Percentiles rank a stretch among this genome's conserved stretches.
Evolutionary conservation across 2,113 vertebrate genomes (phyloP).

Genomic region (Myiozetetes cayanensis): DNA sequence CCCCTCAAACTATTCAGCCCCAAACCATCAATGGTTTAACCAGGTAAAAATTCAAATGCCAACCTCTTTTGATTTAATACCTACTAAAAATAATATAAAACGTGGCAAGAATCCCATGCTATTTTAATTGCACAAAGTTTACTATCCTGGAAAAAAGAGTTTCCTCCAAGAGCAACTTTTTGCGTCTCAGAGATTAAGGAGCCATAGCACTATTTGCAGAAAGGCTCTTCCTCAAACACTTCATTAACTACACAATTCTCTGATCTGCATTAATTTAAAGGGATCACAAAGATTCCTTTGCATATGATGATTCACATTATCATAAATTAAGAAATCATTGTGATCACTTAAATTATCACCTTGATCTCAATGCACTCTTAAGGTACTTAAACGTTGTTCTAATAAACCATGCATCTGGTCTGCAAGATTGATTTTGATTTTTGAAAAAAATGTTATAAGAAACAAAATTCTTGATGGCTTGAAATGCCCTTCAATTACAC

Average conservation of each 20-base stretch:
- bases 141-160: neutral
- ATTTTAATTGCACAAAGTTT: neutral
- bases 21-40: neutral
- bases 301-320: slow-evolving; percentile 19
- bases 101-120: neutral
- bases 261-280: slow-evolving; percentile 16
- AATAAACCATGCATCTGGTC: neutral
- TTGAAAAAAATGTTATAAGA: slow-evolving; percentile 1
- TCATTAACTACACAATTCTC: slow-evolving; percentile 29
- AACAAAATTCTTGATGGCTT: slow-evolving; percentile 31
- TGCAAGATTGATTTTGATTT: neutral
- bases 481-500: slow-evolving; percentile 43
- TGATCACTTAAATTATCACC: slow-evolving; percentile 26
- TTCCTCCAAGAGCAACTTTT: neutral
- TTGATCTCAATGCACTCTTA: neutral
- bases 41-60: neutral
- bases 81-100: neutral
- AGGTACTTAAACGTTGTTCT: slow-evolving; percentile 18
- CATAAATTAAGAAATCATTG: slow-evolving; percentile 20
- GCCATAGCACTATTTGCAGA: slow-evolving; percentile 27
- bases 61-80: neutral
- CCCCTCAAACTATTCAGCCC: neutral
- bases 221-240: slow-evolving; percentile 34
- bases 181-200: slow-evolving; percentile 13
- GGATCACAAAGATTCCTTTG: slow-evolving; percentile 20